phyloP scores from a whole-genome alignment of 2,888 invertebrate species.

The Iphiclides podalirius region DNA sequence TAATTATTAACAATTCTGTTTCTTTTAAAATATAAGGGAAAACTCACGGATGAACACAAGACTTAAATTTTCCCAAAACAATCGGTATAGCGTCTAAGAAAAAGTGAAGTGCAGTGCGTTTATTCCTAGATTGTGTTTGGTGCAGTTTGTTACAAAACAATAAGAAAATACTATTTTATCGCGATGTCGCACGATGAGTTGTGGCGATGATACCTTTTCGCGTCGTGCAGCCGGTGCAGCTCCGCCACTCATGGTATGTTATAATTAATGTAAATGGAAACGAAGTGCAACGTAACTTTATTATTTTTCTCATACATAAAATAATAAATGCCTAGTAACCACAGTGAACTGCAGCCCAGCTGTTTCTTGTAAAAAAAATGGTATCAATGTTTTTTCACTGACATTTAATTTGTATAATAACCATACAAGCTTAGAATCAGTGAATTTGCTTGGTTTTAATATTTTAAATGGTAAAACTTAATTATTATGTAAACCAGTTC shows the following conservation, averaged over 20 bases:
- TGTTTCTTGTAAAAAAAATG: too few species aligned
- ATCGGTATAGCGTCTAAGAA: constrained; percentile 20
- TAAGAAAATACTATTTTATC: constrained; percentile 32
- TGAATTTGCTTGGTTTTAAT: too few species aligned
- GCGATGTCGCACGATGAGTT: constrained; percentile 70
- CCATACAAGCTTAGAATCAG: too few species aligned
- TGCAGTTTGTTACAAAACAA: constrained; percentile 3
- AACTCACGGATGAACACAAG: not conserved
- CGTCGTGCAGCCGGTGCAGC: constrained; percentile 47
- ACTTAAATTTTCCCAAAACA: constrained; percentile 23
- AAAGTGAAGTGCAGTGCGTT: constrained; percentile 32
- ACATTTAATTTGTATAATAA: too few species aligned
- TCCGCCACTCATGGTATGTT: constrained; percentile 69
- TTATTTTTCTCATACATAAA: too few species aligned
- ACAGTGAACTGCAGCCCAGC: too few species aligned
- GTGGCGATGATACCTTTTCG: constrained; percentile 61
- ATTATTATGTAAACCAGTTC: too few species aligned
- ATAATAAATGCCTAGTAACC: too few species aligned
- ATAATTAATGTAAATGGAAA: constrained; percentile 22
- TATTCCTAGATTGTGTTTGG: constrained; percentile 15
- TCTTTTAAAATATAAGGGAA: not conserved
- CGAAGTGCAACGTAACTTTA: too few species aligned
- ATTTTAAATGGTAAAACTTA: too few species aligned
- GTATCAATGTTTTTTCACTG: too few species aligned
- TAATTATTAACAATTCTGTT: constrained; percentile 2